These are phyloP conservation scores for Aepyceros melampus DNA, from an alignment of 2,113 vertebrate genomes.

Conservation along the genomic window DNA sequence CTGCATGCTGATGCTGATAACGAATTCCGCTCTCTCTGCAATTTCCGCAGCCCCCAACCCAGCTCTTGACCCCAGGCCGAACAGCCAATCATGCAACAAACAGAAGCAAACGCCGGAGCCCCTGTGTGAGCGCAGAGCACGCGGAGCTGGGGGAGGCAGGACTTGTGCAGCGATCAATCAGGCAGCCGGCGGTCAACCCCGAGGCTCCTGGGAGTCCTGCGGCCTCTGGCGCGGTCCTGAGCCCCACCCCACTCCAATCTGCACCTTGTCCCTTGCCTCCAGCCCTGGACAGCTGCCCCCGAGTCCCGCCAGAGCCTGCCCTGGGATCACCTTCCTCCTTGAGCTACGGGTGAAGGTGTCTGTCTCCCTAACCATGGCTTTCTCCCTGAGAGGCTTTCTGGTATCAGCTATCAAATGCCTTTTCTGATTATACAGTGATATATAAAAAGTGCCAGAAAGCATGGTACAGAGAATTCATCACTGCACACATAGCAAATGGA, in stretches of 20 bases:
- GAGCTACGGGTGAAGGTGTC: not conserved
- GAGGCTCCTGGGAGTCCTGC: not conserved
- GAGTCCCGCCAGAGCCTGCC: not conserved
- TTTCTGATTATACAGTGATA: too few species aligned
- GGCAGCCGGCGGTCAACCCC: not conserved
- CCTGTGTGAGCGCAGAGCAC: fast-evolving
- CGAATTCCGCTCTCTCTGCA: fast-evolving
- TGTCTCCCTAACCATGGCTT: not conserved
- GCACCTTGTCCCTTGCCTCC: not conserved
- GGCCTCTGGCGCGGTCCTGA: not conserved
- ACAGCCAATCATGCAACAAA: too few species aligned
- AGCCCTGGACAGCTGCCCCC: not conserved
- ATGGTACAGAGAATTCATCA: fast-evolving
- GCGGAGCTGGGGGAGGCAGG: fast-evolving
- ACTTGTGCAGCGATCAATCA: fast-evolving
- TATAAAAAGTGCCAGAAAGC: too few species aligned
- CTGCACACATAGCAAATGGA: fast-evolving
- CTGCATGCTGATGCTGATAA: not conserved
- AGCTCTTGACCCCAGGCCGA: too few species aligned
- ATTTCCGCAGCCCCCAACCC: not conserved
- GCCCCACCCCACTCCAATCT: not conserved
- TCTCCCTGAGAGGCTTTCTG: not conserved
- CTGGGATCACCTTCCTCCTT: not conserved
- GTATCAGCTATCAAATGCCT: not conserved
- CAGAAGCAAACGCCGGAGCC: not conserved